Base-by-base conservation (phyloP, 2,113 vertebrate genomes). In the Bothrops jararaca region DNA sequence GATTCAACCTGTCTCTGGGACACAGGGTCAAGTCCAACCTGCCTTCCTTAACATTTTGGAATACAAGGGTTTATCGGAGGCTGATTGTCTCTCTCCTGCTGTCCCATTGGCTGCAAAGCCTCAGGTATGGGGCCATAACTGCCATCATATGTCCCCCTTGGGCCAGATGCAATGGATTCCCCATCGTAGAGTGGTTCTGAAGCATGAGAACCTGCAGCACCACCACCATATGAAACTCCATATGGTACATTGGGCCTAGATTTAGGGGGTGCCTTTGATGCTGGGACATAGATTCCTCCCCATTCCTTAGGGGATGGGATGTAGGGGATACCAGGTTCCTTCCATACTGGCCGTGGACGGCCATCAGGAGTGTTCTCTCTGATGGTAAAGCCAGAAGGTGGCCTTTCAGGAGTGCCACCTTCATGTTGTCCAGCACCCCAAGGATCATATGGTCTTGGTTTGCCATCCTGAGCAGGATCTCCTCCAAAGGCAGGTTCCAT, bases 81-180 rank as follows among this genome's bases (percentile, higher is more conserved):
- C 5, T 2, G 4, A 0, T n/a, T 11, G 15, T 23, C 45, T 29
- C 20, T 60, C 8, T 11, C 52, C 48, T 39, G 13, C n/a, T 86
- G 53, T 29, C 8, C 54, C 12, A 54, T 45, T 42, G 92, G 88
- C 45, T 52, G 54, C n/a, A 39, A 1, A 13, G 42, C 45, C 50
- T 60, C 56, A 6, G 92, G 92, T 18, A 86, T 12, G n/a, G 89
- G 92, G 1, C 92, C 92, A 42, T 93, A 93, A 26, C 92, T 93
- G 56, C 92, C 92, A 8, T 93, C 92, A 5, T 90, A 20, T 23
- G n/a, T 93, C n/a, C 92, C 92, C 12, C 80, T 64, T 4, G 54
- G 54, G n/a, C 92, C 92, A 29, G 54, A 60, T 22, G 45, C 24
- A 23, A 39, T 58, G 34, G 86, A 88, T 11, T 18, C 60, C 4